These are phyloP conservation scores for Tetragonula carbonaria DNA, from an alignment of 2,888 invertebrate species.

Conservation along the genomic window DNA sequence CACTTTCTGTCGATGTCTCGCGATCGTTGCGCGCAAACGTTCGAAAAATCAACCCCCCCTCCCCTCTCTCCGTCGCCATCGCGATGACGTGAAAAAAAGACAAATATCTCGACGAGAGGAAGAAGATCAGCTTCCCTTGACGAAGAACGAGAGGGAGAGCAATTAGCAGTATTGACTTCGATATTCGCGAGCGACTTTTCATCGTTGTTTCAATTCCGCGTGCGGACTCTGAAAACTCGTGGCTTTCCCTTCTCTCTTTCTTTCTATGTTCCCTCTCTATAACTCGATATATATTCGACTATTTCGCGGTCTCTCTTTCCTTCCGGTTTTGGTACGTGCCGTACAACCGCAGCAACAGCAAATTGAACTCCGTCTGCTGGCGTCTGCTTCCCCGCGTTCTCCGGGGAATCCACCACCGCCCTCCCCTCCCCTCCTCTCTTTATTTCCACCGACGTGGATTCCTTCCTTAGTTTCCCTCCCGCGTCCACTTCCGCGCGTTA, in stretches of 20 bases:
- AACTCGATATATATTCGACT: neutral
- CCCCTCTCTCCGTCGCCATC: no score
- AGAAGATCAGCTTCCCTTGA: no score
- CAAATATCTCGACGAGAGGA: no score
- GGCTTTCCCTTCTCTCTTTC: neutral
- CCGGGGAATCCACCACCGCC: slow-evolving; percentile 15
- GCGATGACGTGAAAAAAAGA: no score
- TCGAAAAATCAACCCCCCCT: neutral
- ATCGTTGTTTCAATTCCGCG: slow-evolving; percentile 43
- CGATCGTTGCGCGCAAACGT: slow-evolving; percentile 31
- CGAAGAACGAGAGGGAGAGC: neutral
- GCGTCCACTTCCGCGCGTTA: slow-evolving; percentile 1
- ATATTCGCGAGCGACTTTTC: slow-evolving; percentile 45
- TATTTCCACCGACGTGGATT: slow-evolving; percentile 23
- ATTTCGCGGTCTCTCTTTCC: neutral
- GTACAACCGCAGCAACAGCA: slow-evolving; percentile 38
- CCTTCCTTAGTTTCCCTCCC: neutral
- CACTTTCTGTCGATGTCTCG: neutral
- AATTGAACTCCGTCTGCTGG: slow-evolving; percentile 48
- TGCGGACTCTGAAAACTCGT: slow-evolving; percentile 19
- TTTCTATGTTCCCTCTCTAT: neutral
- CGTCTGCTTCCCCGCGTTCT: slow-evolving; percentile 33
- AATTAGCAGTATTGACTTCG: slow-evolving; percentile 56
- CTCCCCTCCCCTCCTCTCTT: neutral
- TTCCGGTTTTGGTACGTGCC: slow-evolving; percentile 37